Percentiles rank a stretch among this genome's conserved stretches.
Evolutionary conservation across 2,113 vertebrate species (phyloP).

Genomic region (Cololabis saira): DNA sequence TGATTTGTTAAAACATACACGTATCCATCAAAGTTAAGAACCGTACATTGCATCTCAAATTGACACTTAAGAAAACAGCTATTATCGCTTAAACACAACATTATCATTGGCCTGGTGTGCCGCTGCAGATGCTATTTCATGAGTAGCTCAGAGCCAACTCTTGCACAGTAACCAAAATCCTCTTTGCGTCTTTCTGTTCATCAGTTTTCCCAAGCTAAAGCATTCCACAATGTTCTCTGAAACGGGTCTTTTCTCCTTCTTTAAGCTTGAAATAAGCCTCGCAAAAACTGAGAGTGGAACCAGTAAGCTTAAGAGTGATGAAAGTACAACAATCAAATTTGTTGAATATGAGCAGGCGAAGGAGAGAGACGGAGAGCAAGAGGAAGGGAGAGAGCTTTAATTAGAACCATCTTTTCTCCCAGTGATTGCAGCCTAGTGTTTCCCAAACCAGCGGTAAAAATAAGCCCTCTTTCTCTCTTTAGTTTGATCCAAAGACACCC

Average conservation of each 20-base stretch:
- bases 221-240: constrained; percentile 4
- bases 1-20: constrained; percentile 38
- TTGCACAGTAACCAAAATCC: constrained; percentile 12
- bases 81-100: constrained; percentile 59
- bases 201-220: constrained; percentile 3
- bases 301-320: constrained; percentile 1
- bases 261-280: constrained; percentile 3
- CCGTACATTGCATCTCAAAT: constrained; percentile 49
- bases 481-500: constrained; percentile 81
- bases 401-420: constrained; percentile 85
- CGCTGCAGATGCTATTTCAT: constrained; percentile 53
- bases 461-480: constrained; percentile 57
- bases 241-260: constrained; percentile 11
- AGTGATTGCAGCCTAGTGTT: constrained; percentile 75
- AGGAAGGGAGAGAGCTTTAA: constrained; percentile 80
- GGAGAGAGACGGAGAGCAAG: constrained; percentile 26
- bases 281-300: constrained; percentile 3
- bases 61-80: constrained; percentile 19
- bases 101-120: constrained; percentile 56
- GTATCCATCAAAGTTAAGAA: constrained; percentile 21
- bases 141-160: constrained; percentile 25
- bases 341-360: constrained; percentile 8
- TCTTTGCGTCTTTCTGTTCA: constrained; percentile 13
- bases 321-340: constrained; percentile 25
- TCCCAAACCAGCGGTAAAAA: constrained; percentile 79